phyloP scores from a whole-genome alignment of 1,140 invertebrate species.

The Drosophila triauraria region DNA sequence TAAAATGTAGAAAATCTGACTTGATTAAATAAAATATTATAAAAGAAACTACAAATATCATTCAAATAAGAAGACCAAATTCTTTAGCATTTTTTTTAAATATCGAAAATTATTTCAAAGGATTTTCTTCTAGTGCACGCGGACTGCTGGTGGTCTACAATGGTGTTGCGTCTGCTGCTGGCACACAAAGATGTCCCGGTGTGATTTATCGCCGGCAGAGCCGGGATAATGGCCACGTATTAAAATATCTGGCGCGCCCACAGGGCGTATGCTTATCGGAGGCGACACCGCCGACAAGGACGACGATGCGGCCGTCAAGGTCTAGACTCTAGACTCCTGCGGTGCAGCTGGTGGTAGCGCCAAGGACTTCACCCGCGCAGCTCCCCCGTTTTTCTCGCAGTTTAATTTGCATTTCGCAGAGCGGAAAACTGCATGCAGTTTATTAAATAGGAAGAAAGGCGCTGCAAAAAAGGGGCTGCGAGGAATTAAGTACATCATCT shows the following conservation, averaged over 20 bases:
- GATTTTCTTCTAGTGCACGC: slow-evolving; percentile 7
- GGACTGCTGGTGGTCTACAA: slow-evolving; percentile 37
- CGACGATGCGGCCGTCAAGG: slow-evolving; percentile 62
- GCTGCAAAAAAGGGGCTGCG: slow-evolving; percentile 30
- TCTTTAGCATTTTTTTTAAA: too few species aligned
- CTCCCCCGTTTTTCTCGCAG: slow-evolving; percentile 27
- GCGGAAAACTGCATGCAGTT: slow-evolving; percentile 66
- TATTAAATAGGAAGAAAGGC: slow-evolving; percentile 69
- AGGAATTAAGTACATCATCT: slow-evolving; percentile 80
- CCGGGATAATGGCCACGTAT: slow-evolving; percentile 80
- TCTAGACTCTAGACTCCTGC: slow-evolving; percentile 81
- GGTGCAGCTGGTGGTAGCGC: slow-evolving; percentile 60
- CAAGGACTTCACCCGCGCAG: slow-evolving; percentile 37
- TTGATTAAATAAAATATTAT: too few species aligned
- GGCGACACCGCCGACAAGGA: slow-evolving; percentile 63
- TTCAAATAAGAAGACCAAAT: too few species aligned
- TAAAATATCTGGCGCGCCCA: slow-evolving; percentile 80
- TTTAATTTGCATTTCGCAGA: slow-evolving; percentile 65
- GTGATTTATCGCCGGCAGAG: slow-evolving; percentile 78
- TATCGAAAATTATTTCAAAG: too few species aligned
- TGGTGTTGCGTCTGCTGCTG: slow-evolving; percentile 69
- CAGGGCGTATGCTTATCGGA: slow-evolving; percentile 78
- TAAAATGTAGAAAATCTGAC: not conserved
- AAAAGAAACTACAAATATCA: too few species aligned
- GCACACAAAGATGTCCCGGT: slow-evolving; percentile 81